These are phyloP conservation scores for Copidosoma floridanum DNA, from an alignment of 1,140 invertebrate species.

Conservation along the genomic window DNA sequence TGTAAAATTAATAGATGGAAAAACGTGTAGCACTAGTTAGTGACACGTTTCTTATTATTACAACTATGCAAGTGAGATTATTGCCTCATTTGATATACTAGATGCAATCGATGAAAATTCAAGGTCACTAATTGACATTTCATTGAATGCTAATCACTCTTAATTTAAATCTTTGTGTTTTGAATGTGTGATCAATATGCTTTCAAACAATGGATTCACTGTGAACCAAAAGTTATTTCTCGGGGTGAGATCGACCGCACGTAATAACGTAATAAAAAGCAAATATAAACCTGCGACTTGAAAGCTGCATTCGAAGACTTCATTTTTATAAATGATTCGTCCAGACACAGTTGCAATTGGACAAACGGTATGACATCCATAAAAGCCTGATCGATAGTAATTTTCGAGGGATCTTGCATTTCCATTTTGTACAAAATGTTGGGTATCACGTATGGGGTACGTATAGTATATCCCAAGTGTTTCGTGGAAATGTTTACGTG, in stretches of 20 bases:
- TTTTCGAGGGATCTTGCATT: not conserved
- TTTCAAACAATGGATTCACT: too few species aligned
- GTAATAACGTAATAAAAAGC: not conserved
- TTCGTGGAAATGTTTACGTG: slow-evolving; percentile 31
- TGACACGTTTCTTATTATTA: too few species aligned
- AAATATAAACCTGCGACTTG: slow-evolving; percentile 29
- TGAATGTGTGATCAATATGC: slow-evolving; percentile 6
- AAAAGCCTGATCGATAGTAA: slow-evolving; percentile 14
- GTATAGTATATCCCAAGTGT: slow-evolving; percentile 44
- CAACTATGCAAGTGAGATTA: not conserved
- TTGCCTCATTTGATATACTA: slow-evolving; percentile 5
- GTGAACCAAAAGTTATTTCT: too few species aligned
- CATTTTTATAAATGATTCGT: slow-evolving; percentile 41
- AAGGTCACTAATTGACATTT: slow-evolving; percentile 4
- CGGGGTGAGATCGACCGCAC: not conserved
- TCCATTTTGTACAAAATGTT: slow-evolving; percentile 36
- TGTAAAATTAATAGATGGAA: too few species aligned
- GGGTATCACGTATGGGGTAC: slow-evolving; percentile 37
- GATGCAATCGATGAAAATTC: slow-evolving; percentile 16
- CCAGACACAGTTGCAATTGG: slow-evolving; percentile 47
- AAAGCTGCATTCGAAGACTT: slow-evolving; percentile 19
- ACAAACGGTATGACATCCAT: slow-evolving; percentile 33
- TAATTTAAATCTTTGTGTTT: slow-evolving; percentile 8
- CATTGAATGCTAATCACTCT: slow-evolving; percentile 15
- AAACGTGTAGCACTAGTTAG: too few species aligned